Percentiles rank a stretch among this genome's conserved stretches.
These are phyloP conservation scores for Colletes gigas DNA, from an alignment of 1,140 invertebrate species.

Conservation along the genomic window DNA sequence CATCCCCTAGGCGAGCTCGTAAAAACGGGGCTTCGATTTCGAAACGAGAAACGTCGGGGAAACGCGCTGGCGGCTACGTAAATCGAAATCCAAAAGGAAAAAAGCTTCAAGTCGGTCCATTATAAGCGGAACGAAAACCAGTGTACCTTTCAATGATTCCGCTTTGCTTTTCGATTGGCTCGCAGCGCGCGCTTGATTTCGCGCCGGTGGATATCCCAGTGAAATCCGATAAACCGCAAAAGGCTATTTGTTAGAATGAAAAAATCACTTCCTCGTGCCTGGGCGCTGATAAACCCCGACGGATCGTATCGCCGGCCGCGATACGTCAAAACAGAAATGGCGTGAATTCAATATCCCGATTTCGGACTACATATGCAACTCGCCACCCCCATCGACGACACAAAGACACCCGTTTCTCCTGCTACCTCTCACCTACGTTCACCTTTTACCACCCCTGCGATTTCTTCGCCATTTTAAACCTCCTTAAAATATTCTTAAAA, in stretches of 20 bases:
- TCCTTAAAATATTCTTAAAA: too few relatives aligned
- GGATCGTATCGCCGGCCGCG: constrained; percentile 72
- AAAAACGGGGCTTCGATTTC: neutral
- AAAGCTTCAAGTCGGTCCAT: neutral
- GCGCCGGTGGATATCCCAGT: constrained; percentile 59
- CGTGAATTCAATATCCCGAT: constrained; percentile 79
- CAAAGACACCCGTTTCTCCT: constrained; percentile 33
- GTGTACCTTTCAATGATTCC: constrained; percentile 47
- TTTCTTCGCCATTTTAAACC: neutral
- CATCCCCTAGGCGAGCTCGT: too few relatives aligned
- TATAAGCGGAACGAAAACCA: constrained; percentile 4
- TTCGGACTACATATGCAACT: constrained; percentile 59
- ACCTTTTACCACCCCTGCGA: neutral
- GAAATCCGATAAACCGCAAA: constrained; percentile 79
- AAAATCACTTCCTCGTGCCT: constrained; percentile 76
- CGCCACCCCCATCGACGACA: constrained; percentile 13
- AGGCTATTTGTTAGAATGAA: constrained; percentile 79
- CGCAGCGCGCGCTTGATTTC: constrained; percentile 62
- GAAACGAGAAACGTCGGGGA: neutral
- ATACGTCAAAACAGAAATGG: constrained; percentile 79
- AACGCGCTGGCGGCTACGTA: too few relatives aligned
- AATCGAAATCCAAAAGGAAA: constrained; percentile 2
- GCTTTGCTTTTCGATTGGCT: constrained; percentile 56
- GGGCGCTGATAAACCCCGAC: constrained; percentile 69
- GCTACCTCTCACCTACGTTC: constrained; percentile 7